Conservation (phyloP, 2,797 vertebrate species). For the Halcyon smyrnensis region DNA sequence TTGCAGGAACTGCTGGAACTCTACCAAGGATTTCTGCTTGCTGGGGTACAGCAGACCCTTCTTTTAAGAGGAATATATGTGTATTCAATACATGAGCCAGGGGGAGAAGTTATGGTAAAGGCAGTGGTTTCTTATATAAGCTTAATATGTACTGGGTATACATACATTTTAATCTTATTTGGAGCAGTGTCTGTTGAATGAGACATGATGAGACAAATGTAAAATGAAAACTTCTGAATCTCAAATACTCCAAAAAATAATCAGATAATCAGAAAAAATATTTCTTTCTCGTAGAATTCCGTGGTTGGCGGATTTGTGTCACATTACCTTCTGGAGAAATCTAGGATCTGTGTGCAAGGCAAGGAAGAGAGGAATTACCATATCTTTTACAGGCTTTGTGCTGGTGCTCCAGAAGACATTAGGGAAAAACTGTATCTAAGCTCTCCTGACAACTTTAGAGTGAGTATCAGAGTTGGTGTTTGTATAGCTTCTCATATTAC, state of each 20-base stretch:
- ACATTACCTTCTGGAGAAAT: constrained; percentile 98
- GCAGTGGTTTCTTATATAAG: not conserved
- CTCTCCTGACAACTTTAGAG: constrained; percentile 93
- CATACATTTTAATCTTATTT: not conserved
- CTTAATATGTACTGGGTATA: not conserved
- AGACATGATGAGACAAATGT: not conserved
- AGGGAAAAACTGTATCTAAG: constrained; percentile 89
- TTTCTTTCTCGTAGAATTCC: constrained; percentile 82
- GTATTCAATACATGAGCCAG: not conserved
- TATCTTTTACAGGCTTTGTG: constrained; percentile 96
- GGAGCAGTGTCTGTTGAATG: not conserved
- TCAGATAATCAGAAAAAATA: not conserved
- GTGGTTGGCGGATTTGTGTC: constrained; percentile 98
- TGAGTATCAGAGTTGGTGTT: constrained; percentile 75
- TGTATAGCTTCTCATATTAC: not conserved
- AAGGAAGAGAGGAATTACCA: constrained; percentile 97
- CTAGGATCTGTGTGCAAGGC: constrained; percentile 92
- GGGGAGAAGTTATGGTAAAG: not conserved
- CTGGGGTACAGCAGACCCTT: not conserved
- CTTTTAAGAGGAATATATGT: not conserved
- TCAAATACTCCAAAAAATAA: not conserved
- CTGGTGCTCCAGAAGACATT: constrained; percentile 93
- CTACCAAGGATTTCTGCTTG: not conserved
- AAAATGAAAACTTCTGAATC: not conserved
- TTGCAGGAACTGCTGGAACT: not conserved